Conservation (phyloP, 2,113 vertebrate genomes). For the Otus sunia region DNA sequence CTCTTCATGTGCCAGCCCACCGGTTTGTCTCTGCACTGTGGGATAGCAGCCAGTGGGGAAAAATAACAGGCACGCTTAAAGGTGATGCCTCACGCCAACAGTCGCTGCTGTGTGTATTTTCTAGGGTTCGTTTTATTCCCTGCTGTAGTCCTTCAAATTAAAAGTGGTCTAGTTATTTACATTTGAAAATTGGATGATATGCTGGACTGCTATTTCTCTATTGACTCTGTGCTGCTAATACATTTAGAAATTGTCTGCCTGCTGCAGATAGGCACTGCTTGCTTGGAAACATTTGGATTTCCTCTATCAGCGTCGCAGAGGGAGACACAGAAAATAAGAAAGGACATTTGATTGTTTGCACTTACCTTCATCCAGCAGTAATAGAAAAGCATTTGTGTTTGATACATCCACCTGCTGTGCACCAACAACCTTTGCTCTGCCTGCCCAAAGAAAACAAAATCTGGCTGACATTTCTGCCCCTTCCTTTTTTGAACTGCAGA, state of each 20-base stretch:
- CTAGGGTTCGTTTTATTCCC: conserved; percentile 22
- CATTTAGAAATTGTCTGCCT: conserved; percentile 56
- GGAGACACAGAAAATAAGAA: conserved; percentile 37
- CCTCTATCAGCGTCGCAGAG: conserved; percentile 38
- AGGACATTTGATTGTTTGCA: conserved; percentile 40
- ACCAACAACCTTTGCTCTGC: not conserved
- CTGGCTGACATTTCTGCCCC: not conserved
- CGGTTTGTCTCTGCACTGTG: not conserved
- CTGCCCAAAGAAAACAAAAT: not conserved
- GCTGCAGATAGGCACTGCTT: conserved; percentile 56
- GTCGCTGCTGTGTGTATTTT: not conserved
- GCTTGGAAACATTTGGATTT: conserved; percentile 41
- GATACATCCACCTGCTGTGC: not conserved
- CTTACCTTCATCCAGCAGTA: conserved; percentile 14
- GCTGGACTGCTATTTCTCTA: conserved; percentile 54
- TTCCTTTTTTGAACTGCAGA: not conserved
- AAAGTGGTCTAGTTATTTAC: conserved; percentile 59
- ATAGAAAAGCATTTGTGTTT: not conserved
- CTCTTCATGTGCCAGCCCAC: accelerated
- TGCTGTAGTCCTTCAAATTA: conserved; percentile 41
- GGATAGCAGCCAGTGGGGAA: not conserved
- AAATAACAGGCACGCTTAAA: not conserved
- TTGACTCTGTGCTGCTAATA: conserved; percentile 53
- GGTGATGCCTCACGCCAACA: not conserved
- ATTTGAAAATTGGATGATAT: conserved; percentile 63